phyloP scores from a whole-genome alignment of 2,797 vertebrate genomes.

The Falco columbarius region DNA sequence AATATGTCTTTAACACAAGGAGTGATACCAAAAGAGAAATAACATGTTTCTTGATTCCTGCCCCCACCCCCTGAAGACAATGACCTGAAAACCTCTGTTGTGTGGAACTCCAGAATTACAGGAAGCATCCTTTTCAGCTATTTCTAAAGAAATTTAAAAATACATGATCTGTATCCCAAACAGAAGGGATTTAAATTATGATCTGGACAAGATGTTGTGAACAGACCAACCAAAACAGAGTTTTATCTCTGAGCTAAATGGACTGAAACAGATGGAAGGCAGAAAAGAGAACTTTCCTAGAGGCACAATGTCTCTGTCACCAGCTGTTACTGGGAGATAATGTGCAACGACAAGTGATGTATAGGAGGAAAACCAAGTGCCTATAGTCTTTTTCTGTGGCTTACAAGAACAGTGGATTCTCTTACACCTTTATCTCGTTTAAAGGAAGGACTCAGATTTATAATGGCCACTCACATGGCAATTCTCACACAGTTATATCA shows the following conservation, averaged over 20 bases:
- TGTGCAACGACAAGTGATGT: conserved; percentile 68
- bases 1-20: background rate
- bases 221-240: conserved; percentile 9
- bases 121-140: background rate
- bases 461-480: background rate
- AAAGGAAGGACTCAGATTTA: background rate
- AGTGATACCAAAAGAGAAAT: background rate
- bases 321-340: conserved; percentile 78
- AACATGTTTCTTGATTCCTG: background rate
- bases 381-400: background rate
- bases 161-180: background rate
- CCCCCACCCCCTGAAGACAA: background rate
- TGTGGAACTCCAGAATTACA: background rate
- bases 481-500: background rate
- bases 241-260: conserved; percentile 78
- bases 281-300: conserved; percentile 64
- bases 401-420: background rate
- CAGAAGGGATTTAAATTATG: conserved; percentile 59
- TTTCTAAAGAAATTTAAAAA: conserved; percentile 1
- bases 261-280: conserved; percentile 77
- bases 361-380: conserved; percentile 44
- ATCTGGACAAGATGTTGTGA: conserved; percentile 36
- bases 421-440: conserved; percentile 1
- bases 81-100: background rate
- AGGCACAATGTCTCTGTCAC: conserved; percentile 68